A percentile compares a stretch with the other conserved stretches of the same genome.
Conservation (phyloP, 2,797 vertebrate species). For the Pitangus sulphuratus region DNA sequence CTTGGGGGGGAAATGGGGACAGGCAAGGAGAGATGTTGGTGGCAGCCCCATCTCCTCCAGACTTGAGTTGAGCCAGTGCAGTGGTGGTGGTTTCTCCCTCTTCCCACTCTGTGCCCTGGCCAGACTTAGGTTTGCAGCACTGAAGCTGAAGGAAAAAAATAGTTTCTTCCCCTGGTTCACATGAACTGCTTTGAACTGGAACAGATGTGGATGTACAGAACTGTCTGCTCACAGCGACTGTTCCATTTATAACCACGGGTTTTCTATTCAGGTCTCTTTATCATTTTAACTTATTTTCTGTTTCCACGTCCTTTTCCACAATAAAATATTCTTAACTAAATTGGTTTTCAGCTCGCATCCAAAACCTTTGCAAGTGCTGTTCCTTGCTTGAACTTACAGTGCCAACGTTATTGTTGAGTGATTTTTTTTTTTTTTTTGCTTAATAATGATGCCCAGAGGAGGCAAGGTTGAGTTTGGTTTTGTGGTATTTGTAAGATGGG, state of each 20-base stretch:
- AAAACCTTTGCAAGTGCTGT: background rate
- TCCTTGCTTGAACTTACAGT: background rate
- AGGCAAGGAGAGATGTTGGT: background rate
- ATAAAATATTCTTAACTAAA: constrained; percentile 47
- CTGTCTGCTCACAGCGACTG: constrained; percentile 51
- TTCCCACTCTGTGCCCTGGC: background rate
- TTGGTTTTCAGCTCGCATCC: background rate
- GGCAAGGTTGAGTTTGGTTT: background rate
- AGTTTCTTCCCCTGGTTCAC: constrained; percentile 62
- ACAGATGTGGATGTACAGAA: constrained; percentile 68
- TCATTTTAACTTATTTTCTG: constrained; percentile 53
- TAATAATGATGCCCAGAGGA: background rate
- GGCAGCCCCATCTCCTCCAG: background rate
- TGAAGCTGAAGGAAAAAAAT: constrained; percentile 37
- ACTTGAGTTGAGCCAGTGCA: background rate
- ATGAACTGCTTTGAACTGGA: constrained; percentile 74
- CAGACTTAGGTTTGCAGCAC: background rate
- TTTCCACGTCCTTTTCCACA: constrained; percentile 61
- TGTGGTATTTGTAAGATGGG: background rate
- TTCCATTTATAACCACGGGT: constrained; percentile 62
- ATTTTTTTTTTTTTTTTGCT: background rate
- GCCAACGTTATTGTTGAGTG: background rate
- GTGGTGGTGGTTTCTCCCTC: background rate
- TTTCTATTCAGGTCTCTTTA: constrained; percentile 58
- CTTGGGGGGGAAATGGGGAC: rapidly evolving